Evolutionary conservation across 2,888 invertebrate genomes (phyloP).

Genomic region (Diarsia rubi): DNA sequence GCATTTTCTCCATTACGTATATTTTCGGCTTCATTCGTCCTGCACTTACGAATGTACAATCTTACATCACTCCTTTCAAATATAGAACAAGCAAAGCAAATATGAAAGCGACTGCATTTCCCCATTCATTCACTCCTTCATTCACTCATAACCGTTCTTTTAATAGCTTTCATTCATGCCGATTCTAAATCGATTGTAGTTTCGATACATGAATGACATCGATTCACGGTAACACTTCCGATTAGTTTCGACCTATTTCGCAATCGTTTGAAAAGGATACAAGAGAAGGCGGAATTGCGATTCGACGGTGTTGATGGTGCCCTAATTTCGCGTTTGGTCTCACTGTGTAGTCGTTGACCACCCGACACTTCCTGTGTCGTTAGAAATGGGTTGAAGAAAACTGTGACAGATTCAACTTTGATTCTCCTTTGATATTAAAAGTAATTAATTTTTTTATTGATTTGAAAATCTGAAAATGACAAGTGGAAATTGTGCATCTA

Average conservation of each 20-base stretch:
- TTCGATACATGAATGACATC: slow-evolving; percentile 58
- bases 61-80: slow-evolving; percentile 54
- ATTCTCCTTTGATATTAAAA: no score
- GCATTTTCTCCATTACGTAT: not conserved
- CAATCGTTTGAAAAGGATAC: slow-evolving; percentile 46
- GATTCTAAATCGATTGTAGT: slow-evolving; percentile 59
- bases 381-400: slow-evolving; percentile 18
- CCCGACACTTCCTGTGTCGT: slow-evolving; percentile 36
- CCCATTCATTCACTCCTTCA: slow-evolving; percentile 62
- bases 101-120: slow-evolving; percentile 57
- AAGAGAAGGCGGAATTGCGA: slow-evolving; percentile 40
- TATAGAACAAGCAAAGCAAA: slow-evolving; percentile 61
- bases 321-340: slow-evolving; percentile 46
- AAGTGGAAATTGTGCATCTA: no score
- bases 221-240: slow-evolving; percentile 61
- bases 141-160: slow-evolving; percentile 66
- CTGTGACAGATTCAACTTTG: not conserved
- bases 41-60: slow-evolving; percentile 37
- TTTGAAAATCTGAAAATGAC: no score
- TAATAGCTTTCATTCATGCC: slow-evolving; percentile 70
- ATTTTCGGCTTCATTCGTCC: slow-evolving; percentile 18
- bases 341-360: slow-evolving; percentile 27
- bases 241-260: slow-evolving; percentile 54
- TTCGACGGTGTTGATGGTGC: slow-evolving; percentile 47
- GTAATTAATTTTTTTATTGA: no score